A percentile compares a stretch with the other conserved stretches of the same genome.
phyloP scores from a whole-genome alignment of 2,888 invertebrate species.

The Eristalinus sepulchralis region DNA sequence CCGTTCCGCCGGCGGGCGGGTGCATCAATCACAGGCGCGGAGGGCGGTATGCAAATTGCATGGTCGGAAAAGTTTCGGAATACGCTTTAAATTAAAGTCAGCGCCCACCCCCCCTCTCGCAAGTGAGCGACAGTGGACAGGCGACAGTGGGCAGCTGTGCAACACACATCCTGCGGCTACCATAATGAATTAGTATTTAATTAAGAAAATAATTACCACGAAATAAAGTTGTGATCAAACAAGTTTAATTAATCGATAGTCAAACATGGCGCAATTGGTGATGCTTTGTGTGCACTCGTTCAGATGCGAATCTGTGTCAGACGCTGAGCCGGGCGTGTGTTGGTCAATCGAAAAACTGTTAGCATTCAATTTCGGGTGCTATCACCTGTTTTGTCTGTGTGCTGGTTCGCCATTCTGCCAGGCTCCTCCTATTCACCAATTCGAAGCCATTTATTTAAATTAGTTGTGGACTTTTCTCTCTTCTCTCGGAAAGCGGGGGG shows the following conservation, averaged over 20 bases:
- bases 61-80: background rate
- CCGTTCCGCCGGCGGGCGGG: background rate
- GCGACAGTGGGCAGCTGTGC: background rate
- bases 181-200: conserved; percentile 49
- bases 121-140: background rate
- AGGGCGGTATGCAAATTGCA: conserved; percentile 18
- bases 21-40: background rate
- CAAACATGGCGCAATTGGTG: conserved; percentile 24
- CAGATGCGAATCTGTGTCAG: conserved; percentile 39
- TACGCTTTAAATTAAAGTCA: conserved; percentile 18
- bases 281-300: background rate
- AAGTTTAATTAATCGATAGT: conserved; percentile 50
- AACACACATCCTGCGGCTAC: conserved; percentile 1
- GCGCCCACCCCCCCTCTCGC: background rate
- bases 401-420: background rate
- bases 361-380: conserved; percentile 31
- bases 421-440: conserved; percentile 14
- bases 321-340: background rate
- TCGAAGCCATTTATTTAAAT: conserved; percentile 57
- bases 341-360: background rate
- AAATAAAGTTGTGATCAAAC: conserved; percentile 37
- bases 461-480: conserved; percentile 32
- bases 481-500: too few species aligned
- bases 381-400: conserved; percentile 3
- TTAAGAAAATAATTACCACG: conserved; percentile 45